Conservation (phyloP, 2,888 invertebrate species). For the Scelioninae gen. 2 region DNA sequence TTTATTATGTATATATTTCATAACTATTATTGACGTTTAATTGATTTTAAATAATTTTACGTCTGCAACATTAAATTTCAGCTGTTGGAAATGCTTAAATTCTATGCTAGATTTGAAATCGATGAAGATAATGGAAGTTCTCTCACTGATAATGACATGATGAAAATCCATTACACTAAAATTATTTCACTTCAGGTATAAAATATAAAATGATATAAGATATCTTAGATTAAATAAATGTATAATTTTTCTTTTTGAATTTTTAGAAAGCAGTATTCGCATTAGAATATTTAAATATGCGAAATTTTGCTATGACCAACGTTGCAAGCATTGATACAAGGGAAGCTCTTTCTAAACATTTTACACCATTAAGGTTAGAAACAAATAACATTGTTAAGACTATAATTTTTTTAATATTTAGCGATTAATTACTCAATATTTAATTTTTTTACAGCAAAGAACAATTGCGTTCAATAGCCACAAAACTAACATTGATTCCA, state of each 20-base stretch:
- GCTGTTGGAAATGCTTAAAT: conserved; percentile 95
- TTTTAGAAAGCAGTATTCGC: conserved; percentile 93
- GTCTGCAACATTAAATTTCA: too few relatives aligned
- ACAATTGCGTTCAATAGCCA: conserved; percentile 90
- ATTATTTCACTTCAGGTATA: conserved; percentile 91
- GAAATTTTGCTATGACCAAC: conserved; percentile 92
- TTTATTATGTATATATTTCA: too few relatives aligned
- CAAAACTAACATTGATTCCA: conserved; percentile 91
- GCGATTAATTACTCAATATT: conserved; percentile 1
- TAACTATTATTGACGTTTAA: too few relatives aligned
- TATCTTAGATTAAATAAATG: conserved; percentile 1
- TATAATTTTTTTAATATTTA: background rate
- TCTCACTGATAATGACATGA: conserved; percentile 94
- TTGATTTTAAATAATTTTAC: too few relatives aligned
- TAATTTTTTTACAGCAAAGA: conserved; percentile 80
- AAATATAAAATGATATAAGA: conserved; percentile 27
- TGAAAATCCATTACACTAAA: conserved; percentile 92
- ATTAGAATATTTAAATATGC: conserved; percentile 88
- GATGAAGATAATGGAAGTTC: conserved; percentile 97
- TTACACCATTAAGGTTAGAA: conserved; percentile 83
- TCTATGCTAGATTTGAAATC: conserved; percentile 98
- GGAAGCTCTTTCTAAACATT: conserved; percentile 88
- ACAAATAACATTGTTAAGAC: background rate
- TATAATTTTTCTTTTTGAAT: conserved; percentile 17
- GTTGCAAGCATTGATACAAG: conserved; percentile 97